Evolutionary conservation across 2,888 invertebrate genomes (phyloP).

Genomic region (Chloromyia formosa): DNA sequence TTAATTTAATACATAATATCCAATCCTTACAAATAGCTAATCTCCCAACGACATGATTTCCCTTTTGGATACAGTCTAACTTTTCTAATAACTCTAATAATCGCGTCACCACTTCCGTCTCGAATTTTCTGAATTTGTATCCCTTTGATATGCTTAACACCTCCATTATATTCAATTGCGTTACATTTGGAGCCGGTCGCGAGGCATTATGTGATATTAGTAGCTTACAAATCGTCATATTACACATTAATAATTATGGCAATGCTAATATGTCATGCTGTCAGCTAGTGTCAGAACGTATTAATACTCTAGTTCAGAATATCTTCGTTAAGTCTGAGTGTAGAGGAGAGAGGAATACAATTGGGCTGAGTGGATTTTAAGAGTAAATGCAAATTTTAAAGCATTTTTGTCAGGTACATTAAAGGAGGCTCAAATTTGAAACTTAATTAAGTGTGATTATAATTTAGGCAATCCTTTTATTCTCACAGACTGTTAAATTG

Average conservation of each 20-base stretch:
- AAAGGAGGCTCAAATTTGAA: too few species aligned
- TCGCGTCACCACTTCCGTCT: conserved; percentile 11
- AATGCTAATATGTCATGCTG: conserved; percentile 53
- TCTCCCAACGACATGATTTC: too few species aligned
- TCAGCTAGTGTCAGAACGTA: conserved; percentile 52
- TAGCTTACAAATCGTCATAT: conserved; percentile 50
- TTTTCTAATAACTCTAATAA: not conserved
- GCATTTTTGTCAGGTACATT: too few species aligned
- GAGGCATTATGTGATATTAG: conserved; percentile 40
- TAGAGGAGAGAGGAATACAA: not conserved
- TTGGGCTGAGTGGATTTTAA: too few species aligned
- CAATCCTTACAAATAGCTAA: too few species aligned
- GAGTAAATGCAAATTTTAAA: too few species aligned
- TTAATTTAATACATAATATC: too few species aligned
- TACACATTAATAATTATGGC: conserved; percentile 50
- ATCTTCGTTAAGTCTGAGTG: conserved; percentile 47
- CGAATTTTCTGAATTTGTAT: not conserved
- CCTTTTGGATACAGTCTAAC: too few species aligned
- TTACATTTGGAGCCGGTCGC: not conserved
- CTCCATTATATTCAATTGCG: too few species aligned
- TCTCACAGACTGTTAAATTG: too few species aligned
- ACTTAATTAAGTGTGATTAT: too few species aligned
- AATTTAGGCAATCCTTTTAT: too few species aligned
- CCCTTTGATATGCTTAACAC: conserved; percentile 6
- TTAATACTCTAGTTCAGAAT: conserved; percentile 49